Evolutionary conservation across 2,888 invertebrate species (phyloP), one percentile per base, ranked within the genome.

Genomic region (Antheraea yamamai): DNA sequence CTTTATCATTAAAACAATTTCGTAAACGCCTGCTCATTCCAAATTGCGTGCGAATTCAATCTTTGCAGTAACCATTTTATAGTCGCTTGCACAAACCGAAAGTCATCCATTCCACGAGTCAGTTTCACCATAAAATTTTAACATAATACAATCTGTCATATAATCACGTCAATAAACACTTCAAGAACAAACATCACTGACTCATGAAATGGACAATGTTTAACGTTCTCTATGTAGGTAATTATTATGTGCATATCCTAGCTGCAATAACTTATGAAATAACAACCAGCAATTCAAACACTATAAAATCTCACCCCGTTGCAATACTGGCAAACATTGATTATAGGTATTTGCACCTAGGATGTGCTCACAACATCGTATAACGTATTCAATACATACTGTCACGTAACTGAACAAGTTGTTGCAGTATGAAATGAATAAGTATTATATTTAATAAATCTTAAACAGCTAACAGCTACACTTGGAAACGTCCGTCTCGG

Each of bases 401-500:
- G 26, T 47, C 47, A 58, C 26, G 6, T 61, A 47, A 61, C 71
- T 72, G 47, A 47, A 61, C 61, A 47, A 71, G 39, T 26, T 47
- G 26, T 73, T 47, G 64, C 73, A 51, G 73, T 66, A 61, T 23
- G 52, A 74, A 71, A 58, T 74, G 47, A 61, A 77, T 70, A 80
- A 78, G 74, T 78, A 78, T 78, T 73, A 51, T 76, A 79, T 76
- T 76, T 76, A 30, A 66, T 79, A 79, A 75, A 74, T 64, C 77
- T 18, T 35, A 77, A 77, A 75, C 81, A 84, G 87, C 87, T 95
- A 95, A 91, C 95, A 95, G 83, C 90, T 91, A 87, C 95, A 95
- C 82, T 94, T 95, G 78, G 94, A 94, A 78, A 90, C 94, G 79
- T 95, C 94, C 76, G 93, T 90, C 83, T 95, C 93, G 20, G 94